phyloP scores from a whole-genome alignment of 1,140 invertebrate genomes.

The Penaeus vannamei region DNA sequence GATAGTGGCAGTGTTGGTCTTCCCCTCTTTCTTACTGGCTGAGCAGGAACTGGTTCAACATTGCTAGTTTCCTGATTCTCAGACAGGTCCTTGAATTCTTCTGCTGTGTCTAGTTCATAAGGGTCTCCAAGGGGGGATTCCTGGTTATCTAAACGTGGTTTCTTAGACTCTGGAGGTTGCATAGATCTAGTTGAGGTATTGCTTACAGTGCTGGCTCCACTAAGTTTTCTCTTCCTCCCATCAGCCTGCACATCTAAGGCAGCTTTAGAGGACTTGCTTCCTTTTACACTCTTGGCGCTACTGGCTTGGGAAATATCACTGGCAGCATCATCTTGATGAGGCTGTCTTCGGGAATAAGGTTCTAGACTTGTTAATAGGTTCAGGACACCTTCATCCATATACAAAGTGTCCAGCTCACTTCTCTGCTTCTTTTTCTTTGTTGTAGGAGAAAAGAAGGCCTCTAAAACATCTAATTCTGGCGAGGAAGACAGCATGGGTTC shows the following conservation, averaged over 20 bases:
- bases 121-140: conserved; percentile 36
- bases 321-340: conserved; percentile 56
- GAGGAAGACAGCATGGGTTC: conserved; percentile 62
- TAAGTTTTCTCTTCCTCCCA: conserved; percentile 55
- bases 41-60: conserved; percentile 13
- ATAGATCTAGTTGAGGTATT: conserved; percentile 47
- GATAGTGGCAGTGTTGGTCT: conserved; percentile 47
- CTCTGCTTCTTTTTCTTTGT: conserved; percentile 59
- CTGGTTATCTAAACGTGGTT: conserved; percentile 42
- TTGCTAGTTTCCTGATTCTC: neutral
- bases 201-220: conserved; percentile 49
- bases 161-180: conserved; percentile 60
- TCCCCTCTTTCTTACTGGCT: conserved; percentile 44
- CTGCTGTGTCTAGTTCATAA: conserved; percentile 43
- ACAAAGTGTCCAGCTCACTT: conserved; percentile 62
- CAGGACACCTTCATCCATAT: conserved; percentile 65
- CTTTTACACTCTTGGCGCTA: conserved; percentile 53
- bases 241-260: conserved; percentile 17
- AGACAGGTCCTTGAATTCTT: conserved; percentile 35
- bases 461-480: conserved; percentile 59
- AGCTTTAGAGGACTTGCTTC: conserved; percentile 40
- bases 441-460: conserved; percentile 34
- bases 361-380: conserved; percentile 64
- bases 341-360: conserved; percentile 44
- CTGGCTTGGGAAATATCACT: conserved; percentile 60